A percentile compares a stretch with the other conserved stretches of the same genome.
Evolutionary conservation across 2,888 invertebrate species (phyloP).

Genomic region (Drosophila algonquin): DNA sequence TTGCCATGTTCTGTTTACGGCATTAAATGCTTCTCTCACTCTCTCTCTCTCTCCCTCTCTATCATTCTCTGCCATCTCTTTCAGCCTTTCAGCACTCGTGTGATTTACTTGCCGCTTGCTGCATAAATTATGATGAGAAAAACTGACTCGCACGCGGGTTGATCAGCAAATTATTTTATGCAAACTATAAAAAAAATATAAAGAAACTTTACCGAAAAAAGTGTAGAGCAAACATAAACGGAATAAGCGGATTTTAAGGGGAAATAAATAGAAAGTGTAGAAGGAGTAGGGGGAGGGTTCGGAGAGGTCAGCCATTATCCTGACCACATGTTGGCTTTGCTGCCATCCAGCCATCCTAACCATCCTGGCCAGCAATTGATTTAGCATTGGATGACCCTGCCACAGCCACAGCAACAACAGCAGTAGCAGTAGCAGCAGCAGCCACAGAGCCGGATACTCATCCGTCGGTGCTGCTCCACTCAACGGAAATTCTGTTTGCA

Average conservation of each 20-base stretch:
- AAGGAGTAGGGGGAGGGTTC: neutral
- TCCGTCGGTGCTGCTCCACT: constrained; percentile 38
- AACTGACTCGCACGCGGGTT: constrained; percentile 30
- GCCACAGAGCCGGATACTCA: constrained; percentile 19
- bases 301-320: constrained; percentile 31
- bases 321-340: constrained; percentile 67
- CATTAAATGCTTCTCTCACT: constrained; percentile 58
- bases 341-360: constrained; percentile 26
- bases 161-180: constrained; percentile 56
- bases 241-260: constrained; percentile 45
- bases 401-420: neutral
- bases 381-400: constrained; percentile 42
- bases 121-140: constrained; percentile 75
- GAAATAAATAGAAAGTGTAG: neutral
- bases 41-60: neutral
- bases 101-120: constrained; percentile 68
- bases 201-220: constrained; percentile 3
- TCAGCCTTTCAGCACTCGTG: constrained; percentile 23
- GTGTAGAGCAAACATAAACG: constrained; percentile 43
- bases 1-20: constrained; percentile 77
- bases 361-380: constrained; percentile 58
- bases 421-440: neutral
- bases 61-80: neutral
- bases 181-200: constrained; percentile 41
- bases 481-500: constrained; percentile 33